Evolutionary conservation across 2,888 invertebrate species (phyloP), one percentile per base, ranked within the genome.

Genomic region (Lymantria dispar): DNA sequence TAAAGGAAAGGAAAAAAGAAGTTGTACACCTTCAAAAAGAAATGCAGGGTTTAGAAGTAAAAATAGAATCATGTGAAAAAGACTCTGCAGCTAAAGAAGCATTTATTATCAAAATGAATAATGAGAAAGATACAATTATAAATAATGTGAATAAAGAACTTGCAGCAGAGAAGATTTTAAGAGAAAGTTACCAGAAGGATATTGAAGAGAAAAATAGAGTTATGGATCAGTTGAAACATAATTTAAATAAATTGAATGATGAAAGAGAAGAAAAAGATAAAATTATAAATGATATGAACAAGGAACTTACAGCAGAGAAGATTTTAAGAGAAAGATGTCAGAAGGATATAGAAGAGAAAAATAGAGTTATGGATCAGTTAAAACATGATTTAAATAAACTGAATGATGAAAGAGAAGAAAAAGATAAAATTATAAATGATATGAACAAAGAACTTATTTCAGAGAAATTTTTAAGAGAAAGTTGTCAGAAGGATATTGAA

Each of bases 1-100:
- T 85, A 3, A 72, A 78, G 45, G 74, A 72, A 12, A 64, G 74
- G 12, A 69, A 74, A 14, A 79, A 71, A 51, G 78, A 85, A 51
- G 73, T 83, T 12, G 42, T 52, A 12, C 40, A 48, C 3, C 48
- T 74, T 13, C 61, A 72, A 50, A 68, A 70, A 51, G 76, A 78
- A 63, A 37, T 80, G 0, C 45, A 60, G 29, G 50, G 54, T 0
- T 49, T 74, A 33, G 65, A 70, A 43, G 22, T 58, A 22, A 71
- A 61, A 41, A 48, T 73, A 1, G 68, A 70, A 0, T 43, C 57
- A 22, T 62, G 56, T 42, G 71, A 76, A 52, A 62, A 70, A 41
- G 72, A 75, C 8, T 67, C 75, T 0, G 68, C 51, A 37, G 74
- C 72, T 39, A 71, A 70, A 54, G 67, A 65, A 15, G 58, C 55